These are phyloP conservation scores for Melinopterus prodromus DNA, from an alignment of 2,888 invertebrate species.

Conservation along the genomic window DNA sequence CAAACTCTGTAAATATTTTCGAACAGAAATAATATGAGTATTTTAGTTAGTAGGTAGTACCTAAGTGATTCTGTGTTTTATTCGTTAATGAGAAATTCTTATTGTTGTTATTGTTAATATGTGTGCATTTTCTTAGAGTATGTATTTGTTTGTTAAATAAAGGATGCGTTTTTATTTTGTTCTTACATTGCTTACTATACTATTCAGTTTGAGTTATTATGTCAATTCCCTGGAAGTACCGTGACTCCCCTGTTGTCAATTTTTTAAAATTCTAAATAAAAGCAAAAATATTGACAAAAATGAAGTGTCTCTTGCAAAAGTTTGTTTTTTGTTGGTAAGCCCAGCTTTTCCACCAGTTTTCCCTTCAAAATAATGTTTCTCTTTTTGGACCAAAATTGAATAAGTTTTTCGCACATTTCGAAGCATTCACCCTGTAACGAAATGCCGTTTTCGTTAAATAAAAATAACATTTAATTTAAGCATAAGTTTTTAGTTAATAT, in stretches of 20 bases:
- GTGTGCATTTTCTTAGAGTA: too few relatives aligned
- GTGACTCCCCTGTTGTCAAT: not conserved
- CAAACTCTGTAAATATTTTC: too few relatives aligned
- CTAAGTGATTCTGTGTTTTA: not conserved
- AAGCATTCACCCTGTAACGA: not conserved
- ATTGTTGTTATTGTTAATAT: too few relatives aligned
- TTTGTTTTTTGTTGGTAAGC: not conserved
- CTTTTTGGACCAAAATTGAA: not conserved
- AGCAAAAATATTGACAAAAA: not conserved
- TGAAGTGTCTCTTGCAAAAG: not conserved
- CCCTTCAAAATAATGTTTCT: not conserved
- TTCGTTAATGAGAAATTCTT: not conserved
- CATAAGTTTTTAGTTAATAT: too few relatives aligned
- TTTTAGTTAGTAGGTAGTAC: constrained; percentile 4
- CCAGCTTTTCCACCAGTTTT: not conserved
- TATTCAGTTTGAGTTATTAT: not conserved
- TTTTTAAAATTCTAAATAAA: not conserved
- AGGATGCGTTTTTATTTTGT: not conserved
- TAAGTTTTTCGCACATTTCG: constrained; percentile 4
- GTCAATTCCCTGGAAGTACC: not conserved
- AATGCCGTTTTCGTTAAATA: too few relatives aligned
- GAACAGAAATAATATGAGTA: not conserved
- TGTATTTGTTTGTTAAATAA: too few relatives aligned
- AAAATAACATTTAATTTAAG: too few relatives aligned
- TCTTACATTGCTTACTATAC: not conserved